A percentile compares a stretch with the other conserved stretches of the same genome.
phyloP scores from a whole-genome alignment of 1,140 invertebrate species.

The Caenorhabditis brenneri region DNA sequence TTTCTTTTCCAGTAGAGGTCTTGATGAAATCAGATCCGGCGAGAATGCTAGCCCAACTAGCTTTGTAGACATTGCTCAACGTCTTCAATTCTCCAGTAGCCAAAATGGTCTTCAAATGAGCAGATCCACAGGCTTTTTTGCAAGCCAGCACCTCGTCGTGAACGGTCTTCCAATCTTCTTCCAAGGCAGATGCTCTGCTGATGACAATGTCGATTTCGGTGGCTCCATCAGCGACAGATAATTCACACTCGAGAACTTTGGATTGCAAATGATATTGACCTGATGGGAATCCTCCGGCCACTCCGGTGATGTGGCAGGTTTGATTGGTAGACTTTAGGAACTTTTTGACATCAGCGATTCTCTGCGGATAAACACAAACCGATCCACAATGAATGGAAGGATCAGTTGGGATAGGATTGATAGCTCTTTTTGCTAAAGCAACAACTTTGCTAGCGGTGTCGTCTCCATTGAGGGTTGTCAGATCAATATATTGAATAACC shows the following conservation, averaged over 20 bases:
- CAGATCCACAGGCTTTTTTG: conserved; percentile 80
- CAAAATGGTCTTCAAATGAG: conserved; percentile 91
- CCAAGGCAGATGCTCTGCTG: conserved; percentile 83
- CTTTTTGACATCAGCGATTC: conserved; percentile 79
- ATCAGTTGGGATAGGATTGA: conserved; percentile 73
- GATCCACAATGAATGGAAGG: conserved; percentile 76
- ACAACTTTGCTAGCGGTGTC: conserved; percentile 84
- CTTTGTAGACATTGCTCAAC: conserved; percentile 86
- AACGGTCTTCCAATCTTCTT: conserved; percentile 84
- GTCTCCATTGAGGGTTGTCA: conserved; percentile 87
- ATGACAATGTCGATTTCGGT: conserved; percentile 96
- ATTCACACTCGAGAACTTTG: conserved; percentile 83
- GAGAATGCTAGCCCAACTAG: conserved; percentile 75
- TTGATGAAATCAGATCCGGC: conserved; percentile 98
- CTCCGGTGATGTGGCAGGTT: conserved; percentile 72
- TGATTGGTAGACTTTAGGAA: conserved; percentile 73
- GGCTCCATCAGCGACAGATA: conserved; percentile 83
- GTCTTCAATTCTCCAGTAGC: conserved; percentile 89
- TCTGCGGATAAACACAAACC: conserved; percentile 90
- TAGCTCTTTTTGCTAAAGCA: conserved; percentile 82
- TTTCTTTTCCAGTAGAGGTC: conserved; percentile 97
- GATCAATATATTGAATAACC: conserved; percentile 78
- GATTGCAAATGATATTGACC: conserved; percentile 84
- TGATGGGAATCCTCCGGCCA: conserved; percentile 93
- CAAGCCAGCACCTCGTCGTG: conserved; percentile 81